Evolutionary conservation across 2,888 invertebrate genomes (phyloP).

Genomic region (Clitarchus hookeri): DNA sequence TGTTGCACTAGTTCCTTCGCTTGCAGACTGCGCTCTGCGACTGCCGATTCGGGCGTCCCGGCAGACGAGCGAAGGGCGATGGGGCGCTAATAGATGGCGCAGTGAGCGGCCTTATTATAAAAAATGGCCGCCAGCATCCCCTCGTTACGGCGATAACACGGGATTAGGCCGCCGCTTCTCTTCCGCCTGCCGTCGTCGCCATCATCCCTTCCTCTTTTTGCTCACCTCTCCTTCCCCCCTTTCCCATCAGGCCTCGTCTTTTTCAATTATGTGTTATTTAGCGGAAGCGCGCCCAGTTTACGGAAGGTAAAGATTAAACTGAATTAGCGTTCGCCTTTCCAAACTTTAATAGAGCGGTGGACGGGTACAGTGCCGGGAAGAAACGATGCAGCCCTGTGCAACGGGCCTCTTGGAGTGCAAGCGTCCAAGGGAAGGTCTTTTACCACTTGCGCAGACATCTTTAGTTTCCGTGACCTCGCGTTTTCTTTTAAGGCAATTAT

Average conservation of each 20-base stretch:
- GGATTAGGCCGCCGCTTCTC: not conserved
- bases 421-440: not conserved
- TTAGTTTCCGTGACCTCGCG: too few species aligned
- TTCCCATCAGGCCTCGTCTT: constrained; percentile 29
- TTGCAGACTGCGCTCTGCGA: not conserved
- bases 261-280: constrained; percentile 40
- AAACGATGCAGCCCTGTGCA: not conserved
- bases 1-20: too few species aligned
- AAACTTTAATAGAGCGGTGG: constrained; percentile 28
- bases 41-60: not conserved
- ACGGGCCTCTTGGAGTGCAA: not conserved
- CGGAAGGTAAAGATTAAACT: constrained; percentile 39
- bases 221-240: not conserved
- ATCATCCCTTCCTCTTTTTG: not conserved
- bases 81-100: constrained; percentile 14
- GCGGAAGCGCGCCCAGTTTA: constrained; percentile 37
- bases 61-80: not conserved
- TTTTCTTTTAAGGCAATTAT: too few species aligned
- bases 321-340: constrained; percentile 33
- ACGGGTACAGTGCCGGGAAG: constrained; percentile 16
- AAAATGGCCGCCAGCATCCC: constrained; percentile 12
- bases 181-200: not conserved
- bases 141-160: constrained; percentile 24
- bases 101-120: constrained; percentile 1
- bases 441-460: too few species aligned